Conservation (phyloP, 2,797 vertebrate species). For the Enteromius thamalakanensis region DNA sequence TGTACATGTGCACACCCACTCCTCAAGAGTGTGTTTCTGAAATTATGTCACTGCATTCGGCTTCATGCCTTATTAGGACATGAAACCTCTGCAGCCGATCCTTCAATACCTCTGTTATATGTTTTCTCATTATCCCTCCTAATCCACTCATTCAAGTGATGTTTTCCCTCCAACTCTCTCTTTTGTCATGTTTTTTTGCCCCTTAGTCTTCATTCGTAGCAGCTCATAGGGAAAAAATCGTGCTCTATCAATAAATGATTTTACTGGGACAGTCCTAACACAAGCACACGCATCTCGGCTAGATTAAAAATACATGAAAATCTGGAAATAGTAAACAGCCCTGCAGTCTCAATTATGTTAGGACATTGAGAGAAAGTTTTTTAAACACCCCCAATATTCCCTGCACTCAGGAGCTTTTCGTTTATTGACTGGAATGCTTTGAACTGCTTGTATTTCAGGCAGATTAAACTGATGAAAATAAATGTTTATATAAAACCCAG, state of each 20-base stretch:
- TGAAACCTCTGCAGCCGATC: constrained; percentile 5
- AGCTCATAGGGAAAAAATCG: not conserved
- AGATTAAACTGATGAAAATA: not conserved
- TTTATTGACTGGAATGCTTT: not conserved
- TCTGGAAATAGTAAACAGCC: not conserved
- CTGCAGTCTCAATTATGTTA: not conserved
- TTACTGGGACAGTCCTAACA: not conserved
- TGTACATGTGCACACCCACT: constrained; percentile 22
- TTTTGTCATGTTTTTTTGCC: not conserved
- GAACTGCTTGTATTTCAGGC: not conserved
- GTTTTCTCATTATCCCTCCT: not conserved
- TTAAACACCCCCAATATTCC: not conserved
- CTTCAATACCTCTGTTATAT: not conserved
- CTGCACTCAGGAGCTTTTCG: not conserved
- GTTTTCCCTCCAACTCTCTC: not conserved
- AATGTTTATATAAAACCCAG: not conserved
- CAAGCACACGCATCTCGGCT: not conserved
- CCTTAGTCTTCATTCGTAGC: not conserved
- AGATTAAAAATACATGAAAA: constrained; percentile 6
- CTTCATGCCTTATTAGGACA: constrained; percentile 56
- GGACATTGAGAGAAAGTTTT: not conserved
- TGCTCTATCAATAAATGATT: not conserved
- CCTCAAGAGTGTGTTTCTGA: constrained; percentile 8
- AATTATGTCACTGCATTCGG: constrained; percentile 10
- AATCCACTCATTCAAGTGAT: not conserved